Percentiles rank a stretch among this genome's conserved stretches.
Conservation (phyloP, 2,888 invertebrate genomes). For the Cephus rjabovi region DNA sequence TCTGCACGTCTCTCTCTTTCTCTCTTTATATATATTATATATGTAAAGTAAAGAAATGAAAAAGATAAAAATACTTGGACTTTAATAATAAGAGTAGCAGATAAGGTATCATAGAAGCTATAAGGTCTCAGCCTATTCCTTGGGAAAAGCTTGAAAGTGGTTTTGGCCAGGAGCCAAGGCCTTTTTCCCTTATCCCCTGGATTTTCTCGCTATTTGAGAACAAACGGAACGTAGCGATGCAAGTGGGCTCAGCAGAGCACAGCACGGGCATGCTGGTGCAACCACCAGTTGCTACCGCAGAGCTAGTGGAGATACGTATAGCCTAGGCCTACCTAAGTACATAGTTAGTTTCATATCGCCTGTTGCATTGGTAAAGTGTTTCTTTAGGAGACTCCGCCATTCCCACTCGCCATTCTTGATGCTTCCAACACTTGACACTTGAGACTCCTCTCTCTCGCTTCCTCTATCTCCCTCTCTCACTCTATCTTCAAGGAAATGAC, state of each 20-base stretch:
- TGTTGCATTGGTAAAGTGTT: slow-evolving; percentile 61
- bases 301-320: slow-evolving; percentile 10
- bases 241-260: slow-evolving; percentile 56
- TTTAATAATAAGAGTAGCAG: background rate
- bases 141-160: slow-evolving; percentile 19
- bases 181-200: slow-evolving; percentile 52
- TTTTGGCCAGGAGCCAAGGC: slow-evolving; percentile 60
- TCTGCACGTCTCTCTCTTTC: background rate
- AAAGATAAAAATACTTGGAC: background rate
- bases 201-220: slow-evolving; percentile 65
- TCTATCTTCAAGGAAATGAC: background rate
- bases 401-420: slow-evolving; percentile 1
- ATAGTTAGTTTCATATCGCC: slow-evolving; percentile 61
- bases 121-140: background rate
- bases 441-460: background rate
- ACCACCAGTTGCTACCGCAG: slow-evolving; percentile 67
- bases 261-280: slow-evolving; percentile 53
- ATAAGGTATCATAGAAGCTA: background rate
- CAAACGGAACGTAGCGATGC: slow-evolving; percentile 61
- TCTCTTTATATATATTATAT: no score
- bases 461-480: background rate
- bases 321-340: slow-evolving; percentile 63
- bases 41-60: no score
- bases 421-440: background rate
- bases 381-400: slow-evolving; percentile 39